Base-by-base conservation (phyloP, 2,888 invertebrate species). In the Drosophila prostipennis region DNA sequence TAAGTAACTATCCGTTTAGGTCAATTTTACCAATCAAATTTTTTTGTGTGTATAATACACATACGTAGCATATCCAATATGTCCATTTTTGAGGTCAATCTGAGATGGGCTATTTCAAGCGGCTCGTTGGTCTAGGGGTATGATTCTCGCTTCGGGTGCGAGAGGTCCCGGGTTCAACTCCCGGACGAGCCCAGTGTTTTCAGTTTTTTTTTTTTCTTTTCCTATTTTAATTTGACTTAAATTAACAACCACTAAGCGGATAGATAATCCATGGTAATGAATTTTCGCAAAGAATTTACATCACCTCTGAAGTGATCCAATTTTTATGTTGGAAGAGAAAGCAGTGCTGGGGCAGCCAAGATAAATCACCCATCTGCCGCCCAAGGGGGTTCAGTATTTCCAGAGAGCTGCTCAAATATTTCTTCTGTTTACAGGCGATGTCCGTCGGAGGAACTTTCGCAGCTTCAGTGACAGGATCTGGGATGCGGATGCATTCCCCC, bases 121-220 rank as follows among this genome's bases (percentile, higher is more conserved):
- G 90, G 90, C 90, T 90, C 90, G 90, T 90, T 90, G 90, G 90
- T 90, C 90, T 90, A 90, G 90, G 81, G 90, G 90, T 90, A 90
- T 90, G 90, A 90, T 90, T 90, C 90, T 90, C 90, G 90, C 90
- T 90, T 90, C 90, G 90, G 90, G 90, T 90, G 90, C 90, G 90
- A 90, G 90, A 90, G 90, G 90, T 90, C 90, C 90, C 90, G 90
- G 90, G 90, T 90, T 70, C 68, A 52, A 70, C 39, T 68, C 68
- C 68, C 68, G 68, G 68, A 68, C 68, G 68, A 70, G 68, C 68
- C 72, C 72, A 19, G 23, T 34, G 32, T 11, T 34, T 32, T 34
- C 19, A 19, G 26, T 26, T 6, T 3, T 34, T 32, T 32, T 32
- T 32, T 32, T 10, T 10, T 3, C 10, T 10, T 10, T 32, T 32